phyloP scores from a whole-genome alignment of 2,113 vertebrate species.

The Pelusios castaneus region DNA sequence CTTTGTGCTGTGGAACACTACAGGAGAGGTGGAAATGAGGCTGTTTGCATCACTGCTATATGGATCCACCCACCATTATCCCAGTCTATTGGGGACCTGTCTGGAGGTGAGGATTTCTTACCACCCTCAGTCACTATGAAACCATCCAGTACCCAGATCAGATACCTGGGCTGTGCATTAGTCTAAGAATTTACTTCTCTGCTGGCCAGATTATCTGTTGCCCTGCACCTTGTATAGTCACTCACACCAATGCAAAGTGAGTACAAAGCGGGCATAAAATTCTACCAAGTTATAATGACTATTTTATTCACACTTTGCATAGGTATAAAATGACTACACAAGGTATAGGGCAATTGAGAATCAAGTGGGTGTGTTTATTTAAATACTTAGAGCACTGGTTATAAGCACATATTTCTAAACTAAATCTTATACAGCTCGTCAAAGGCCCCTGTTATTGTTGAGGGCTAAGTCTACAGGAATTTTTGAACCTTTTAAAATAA shows the following conservation, averaged over 20 bases:
- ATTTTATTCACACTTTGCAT: neutral
- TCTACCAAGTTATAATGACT: no score
- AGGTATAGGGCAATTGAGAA: neutral
- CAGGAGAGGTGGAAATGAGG: neutral
- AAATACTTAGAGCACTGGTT: neutral
- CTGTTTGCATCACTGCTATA: neutral
- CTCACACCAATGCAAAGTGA: neutral
- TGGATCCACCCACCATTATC: neutral
- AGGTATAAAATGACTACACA: neutral
- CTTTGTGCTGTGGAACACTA: neutral
- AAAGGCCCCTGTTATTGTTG: neutral
- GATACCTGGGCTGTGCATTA: neutral
- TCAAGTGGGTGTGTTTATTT: neutral
- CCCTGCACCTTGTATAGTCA: neutral
- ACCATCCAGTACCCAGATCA: neutral
- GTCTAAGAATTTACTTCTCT: neutral
- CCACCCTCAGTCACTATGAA: neutral
- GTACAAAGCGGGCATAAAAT: neutral
- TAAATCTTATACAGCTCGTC: fast-evolving
- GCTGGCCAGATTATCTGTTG: neutral
- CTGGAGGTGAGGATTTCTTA: neutral
- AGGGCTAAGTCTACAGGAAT: neutral
- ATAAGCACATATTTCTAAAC: neutral
- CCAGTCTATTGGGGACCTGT: neutral
- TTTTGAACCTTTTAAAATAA: conserved; percentile 21